A percentile compares a stretch with the other conserved stretches of the same genome.
phyloP scores from a whole-genome alignment of 2,797 vertebrate species.

The Lerista edwardsae region DNA sequence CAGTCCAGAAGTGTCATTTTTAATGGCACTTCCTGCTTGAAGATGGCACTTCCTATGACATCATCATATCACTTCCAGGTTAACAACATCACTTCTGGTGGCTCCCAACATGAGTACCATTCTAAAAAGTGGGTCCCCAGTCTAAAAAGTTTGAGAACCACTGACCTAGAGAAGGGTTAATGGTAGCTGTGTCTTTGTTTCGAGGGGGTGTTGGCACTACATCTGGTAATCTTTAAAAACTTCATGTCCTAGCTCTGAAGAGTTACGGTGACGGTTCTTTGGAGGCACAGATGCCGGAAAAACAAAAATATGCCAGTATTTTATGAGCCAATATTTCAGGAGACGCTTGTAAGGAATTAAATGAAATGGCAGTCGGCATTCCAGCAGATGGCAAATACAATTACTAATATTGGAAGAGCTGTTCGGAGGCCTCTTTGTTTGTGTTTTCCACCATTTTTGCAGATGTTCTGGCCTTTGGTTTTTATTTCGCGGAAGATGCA shows the following conservation, averaged over 20 bases:
- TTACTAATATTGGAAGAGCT: slow-evolving; percentile 54
- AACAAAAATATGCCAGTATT: slow-evolving; percentile 1
- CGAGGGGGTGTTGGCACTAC: too few species aligned
- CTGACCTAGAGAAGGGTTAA: too few species aligned
- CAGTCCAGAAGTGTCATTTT: too few species aligned
- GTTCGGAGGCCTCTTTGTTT: slow-evolving; percentile 62
- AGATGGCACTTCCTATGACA: too few species aligned
- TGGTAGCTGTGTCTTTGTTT: too few species aligned
- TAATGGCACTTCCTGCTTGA: too few species aligned
- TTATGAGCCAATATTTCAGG: slow-evolving; percentile 47
- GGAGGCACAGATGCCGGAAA: slow-evolving; percentile 15
- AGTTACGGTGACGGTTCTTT: not conserved
- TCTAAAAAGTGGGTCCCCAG: too few species aligned
- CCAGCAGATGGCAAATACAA: slow-evolving; percentile 52
- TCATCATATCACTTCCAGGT: too few species aligned
- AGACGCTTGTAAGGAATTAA: slow-evolving; percentile 28
- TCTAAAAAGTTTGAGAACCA: too few species aligned
- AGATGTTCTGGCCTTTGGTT: slow-evolving; percentile 64
- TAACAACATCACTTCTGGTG: too few species aligned
- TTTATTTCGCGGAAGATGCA: slow-evolving; percentile 50
- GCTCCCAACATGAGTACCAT: too few species aligned
- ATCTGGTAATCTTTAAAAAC: not conserved
- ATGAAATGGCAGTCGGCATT: slow-evolving; percentile 15
- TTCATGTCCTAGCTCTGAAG: not conserved
- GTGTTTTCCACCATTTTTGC: slow-evolving; percentile 58